A percentile compares a stretch with the other conserved stretches of the same genome.
Evolutionary conservation across 2,797 vertebrate genomes (phyloP).

Genomic region (Dallia pectoralis): DNA sequence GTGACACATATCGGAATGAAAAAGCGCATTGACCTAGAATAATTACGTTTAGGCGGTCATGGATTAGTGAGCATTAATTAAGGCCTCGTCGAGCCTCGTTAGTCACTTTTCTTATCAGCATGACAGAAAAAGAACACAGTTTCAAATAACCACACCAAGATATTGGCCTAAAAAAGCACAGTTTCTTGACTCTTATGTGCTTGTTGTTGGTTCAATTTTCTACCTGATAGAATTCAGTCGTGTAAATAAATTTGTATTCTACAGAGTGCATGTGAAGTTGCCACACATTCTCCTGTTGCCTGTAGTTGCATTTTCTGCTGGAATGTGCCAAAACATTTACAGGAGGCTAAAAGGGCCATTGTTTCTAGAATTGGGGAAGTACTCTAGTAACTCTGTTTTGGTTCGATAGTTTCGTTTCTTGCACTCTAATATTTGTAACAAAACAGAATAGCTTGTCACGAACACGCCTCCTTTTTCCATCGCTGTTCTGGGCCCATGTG

Average conservation of each 20-base stretch:
- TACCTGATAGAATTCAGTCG: background rate
- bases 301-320: slow-evolving; percentile 28
- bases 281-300: slow-evolving; percentile 18
- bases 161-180: slow-evolving; percentile 1
- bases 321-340: slow-evolving; percentile 54
- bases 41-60: background rate
- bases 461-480: slow-evolving; percentile 28
- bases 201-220: background rate
- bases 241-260: background rate
- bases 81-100: background rate
- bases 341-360: background rate
- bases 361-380: background rate
- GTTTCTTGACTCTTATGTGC: background rate
- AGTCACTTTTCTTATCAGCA: background rate
- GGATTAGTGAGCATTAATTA: background rate
- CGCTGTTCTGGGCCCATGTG: slow-evolving; percentile 35
- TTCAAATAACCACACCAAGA: background rate
- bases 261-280: slow-evolving; percentile 17
- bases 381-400: background rate
- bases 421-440: slow-evolving; percentile 28
- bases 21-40: background rate
- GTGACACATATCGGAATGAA: background rate
- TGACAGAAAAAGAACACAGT: background rate
- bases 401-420: slow-evolving; percentile 14
- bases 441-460: slow-evolving; percentile 10